phyloP scores from a whole-genome alignment of 1,140 invertebrate genomes.

The Chlorops oryzae region DNA sequence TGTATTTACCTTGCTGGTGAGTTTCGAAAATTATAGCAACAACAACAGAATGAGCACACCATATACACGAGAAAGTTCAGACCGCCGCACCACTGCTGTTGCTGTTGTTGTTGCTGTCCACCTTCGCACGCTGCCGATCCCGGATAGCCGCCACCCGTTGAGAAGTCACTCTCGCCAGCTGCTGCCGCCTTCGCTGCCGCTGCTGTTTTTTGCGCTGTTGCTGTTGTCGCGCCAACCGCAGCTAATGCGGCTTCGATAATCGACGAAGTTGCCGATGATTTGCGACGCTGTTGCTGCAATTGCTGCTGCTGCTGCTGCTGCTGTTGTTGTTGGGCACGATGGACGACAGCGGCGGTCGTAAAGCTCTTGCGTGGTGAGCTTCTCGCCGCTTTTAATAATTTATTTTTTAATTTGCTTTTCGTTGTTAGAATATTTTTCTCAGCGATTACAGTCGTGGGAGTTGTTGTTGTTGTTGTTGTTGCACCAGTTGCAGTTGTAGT shows the following conservation, averaged over 20 bases:
- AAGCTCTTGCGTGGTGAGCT: no score
- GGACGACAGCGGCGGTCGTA: slow-evolving; percentile 19
- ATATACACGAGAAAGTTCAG: slow-evolving; percentile 45
- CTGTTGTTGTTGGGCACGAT: slow-evolving; percentile 14
- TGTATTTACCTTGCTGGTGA: slow-evolving; percentile 38
- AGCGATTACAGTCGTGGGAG: not conserved
- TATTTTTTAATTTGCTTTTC: slow-evolving; percentile 1
- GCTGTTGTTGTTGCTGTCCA: slow-evolving; percentile 19
- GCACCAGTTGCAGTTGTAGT: not conserved
- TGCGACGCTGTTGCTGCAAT: no score
- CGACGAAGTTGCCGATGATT: slow-evolving; percentile 36
- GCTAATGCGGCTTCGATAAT: slow-evolving; percentile 27
- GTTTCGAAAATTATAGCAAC: slow-evolving; percentile 44
- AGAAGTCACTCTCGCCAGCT: not conserved
- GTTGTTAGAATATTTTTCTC: not conserved
- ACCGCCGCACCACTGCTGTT: slow-evolving; percentile 38
- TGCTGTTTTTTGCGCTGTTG: not conserved
- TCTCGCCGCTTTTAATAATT: slow-evolving; percentile 1
- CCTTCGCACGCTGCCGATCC: not conserved
- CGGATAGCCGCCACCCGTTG: not conserved
- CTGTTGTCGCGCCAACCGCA: slow-evolving; percentile 21
- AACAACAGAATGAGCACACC: slow-evolving; percentile 46
- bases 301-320: slow-evolving; percentile 3
- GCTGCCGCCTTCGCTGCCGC: not conserved
- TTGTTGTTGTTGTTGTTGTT: not conserved